These are phyloP conservation scores for Leptinotarsa peninsularis DNA, from an alignment of 2,888 invertebrate genomes.

Conservation along the genomic window DNA sequence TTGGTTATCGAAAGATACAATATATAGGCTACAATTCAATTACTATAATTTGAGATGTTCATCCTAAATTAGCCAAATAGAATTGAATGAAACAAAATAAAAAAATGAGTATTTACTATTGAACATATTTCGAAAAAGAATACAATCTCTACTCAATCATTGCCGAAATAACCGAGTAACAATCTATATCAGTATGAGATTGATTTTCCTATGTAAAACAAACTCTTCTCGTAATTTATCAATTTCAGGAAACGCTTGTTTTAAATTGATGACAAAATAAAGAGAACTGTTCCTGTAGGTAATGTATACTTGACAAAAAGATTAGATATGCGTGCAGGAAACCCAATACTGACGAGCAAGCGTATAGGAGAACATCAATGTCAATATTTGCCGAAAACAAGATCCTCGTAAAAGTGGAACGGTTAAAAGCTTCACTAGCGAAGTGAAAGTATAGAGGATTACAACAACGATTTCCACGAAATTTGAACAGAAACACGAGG, in stretches of 20 bases:
- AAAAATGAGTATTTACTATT: too few relatives aligned
- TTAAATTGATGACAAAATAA: not conserved
- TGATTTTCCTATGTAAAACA: too few relatives aligned
- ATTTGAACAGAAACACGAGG: conserved; percentile 52
- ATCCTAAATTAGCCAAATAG: too few relatives aligned
- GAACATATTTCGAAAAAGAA: too few relatives aligned
- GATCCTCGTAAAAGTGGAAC: conserved; percentile 56
- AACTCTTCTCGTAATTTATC: not conserved
- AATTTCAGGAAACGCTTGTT: conserved; percentile 11
- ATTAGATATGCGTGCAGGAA: conserved; percentile 6
- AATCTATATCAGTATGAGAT: too few relatives aligned
- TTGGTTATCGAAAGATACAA: too few relatives aligned
- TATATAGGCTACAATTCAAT: too few relatives aligned
- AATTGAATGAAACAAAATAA: too few relatives aligned
- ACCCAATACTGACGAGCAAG: conserved; percentile 27
- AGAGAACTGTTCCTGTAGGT: conserved; percentile 7
- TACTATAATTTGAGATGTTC: too few relatives aligned
- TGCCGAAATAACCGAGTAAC: too few relatives aligned
- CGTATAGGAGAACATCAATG: conserved; percentile 49
- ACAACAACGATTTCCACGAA: conserved; percentile 54
- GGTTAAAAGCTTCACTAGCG: conserved; percentile 55
- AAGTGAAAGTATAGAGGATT: conserved; percentile 57
- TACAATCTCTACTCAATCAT: too few relatives aligned
- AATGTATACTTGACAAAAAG: conserved; percentile 23
- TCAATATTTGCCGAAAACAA: conserved; percentile 62